Conservation (phyloP, 2,797 vertebrate genomes). For the Chaetophractus vellerosus region DNA sequence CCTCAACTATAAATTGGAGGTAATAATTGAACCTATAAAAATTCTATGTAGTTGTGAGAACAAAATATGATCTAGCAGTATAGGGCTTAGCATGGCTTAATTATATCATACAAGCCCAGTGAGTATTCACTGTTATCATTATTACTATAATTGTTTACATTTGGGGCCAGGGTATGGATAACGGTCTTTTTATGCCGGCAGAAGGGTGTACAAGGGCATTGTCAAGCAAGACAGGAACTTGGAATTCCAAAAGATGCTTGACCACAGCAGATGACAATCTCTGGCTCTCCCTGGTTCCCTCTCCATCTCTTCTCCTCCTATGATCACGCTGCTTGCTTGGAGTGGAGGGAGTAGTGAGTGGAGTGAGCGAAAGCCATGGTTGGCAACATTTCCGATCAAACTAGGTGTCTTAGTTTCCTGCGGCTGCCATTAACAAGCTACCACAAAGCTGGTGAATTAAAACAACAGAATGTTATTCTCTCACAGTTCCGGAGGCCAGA, state of each 20-base stretch:
- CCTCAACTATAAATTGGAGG: not conserved
- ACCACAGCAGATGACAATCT: not conserved
- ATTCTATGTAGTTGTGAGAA: not conserved
- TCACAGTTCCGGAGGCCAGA: too few species aligned
- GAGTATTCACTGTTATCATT: not conserved
- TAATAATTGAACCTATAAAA: not conserved
- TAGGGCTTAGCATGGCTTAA: not conserved
- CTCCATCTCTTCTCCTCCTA: not conserved
- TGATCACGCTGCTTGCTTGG: not conserved
- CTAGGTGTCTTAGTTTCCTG: not conserved
- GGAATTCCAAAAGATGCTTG: not conserved
- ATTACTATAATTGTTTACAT: not conserved
- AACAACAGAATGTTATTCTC: too few species aligned
- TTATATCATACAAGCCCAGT: not conserved
- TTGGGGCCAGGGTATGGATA: not conserved
- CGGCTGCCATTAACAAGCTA: too few species aligned
- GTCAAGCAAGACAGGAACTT: not conserved
- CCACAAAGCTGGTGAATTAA: too few species aligned
- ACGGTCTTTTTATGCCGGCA: not conserved
- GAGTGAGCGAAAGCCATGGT: not conserved
- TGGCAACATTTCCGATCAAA: not conserved
- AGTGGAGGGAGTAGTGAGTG: not conserved
- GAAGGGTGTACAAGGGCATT: not conserved
- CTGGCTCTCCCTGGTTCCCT: not conserved
- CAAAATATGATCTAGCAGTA: not conserved